phyloP scores from a whole-genome alignment of 2,113 vertebrate species.

The Siniperca chuatsi region DNA sequence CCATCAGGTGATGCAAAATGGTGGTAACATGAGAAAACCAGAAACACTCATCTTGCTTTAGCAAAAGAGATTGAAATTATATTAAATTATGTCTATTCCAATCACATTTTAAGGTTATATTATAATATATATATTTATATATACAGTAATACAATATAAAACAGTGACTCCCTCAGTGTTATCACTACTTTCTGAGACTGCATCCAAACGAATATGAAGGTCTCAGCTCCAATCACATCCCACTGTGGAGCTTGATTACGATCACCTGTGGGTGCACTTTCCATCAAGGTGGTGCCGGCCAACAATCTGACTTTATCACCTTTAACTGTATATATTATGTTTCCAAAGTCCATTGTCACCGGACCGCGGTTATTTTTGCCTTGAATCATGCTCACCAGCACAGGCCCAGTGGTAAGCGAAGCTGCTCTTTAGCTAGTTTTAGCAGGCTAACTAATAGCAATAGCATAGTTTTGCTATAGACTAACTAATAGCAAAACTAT shows the following conservation, averaged over 20 bases:
- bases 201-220: neutral
- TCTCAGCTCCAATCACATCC: conserved; percentile 4
- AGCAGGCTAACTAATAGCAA: neutral
- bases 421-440: neutral
- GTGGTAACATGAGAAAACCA: neutral
- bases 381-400: conserved; percentile 67
- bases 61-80: neutral
- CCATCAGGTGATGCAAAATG: neutral
- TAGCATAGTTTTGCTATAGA: neutral
- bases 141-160: neutral
- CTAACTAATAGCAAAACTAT: neutral
- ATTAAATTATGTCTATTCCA: too few species aligned
- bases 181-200: neutral
- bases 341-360: neutral
- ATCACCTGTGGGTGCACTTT: conserved; percentile 52
- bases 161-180: neutral
- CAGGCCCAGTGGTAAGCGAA: conserved; percentile 71
- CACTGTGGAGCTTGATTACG: conserved; percentile 37
- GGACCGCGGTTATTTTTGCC: neutral
- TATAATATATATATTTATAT: neutral
- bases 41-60: neutral
- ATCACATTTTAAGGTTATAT: neutral
- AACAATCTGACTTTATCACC: neutral
- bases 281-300: neutral
- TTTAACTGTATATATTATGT: neutral